Evolutionary conservation across 1,140 invertebrate species (phyloP).

Genomic region (Luehdorfia chinensis): DNA sequence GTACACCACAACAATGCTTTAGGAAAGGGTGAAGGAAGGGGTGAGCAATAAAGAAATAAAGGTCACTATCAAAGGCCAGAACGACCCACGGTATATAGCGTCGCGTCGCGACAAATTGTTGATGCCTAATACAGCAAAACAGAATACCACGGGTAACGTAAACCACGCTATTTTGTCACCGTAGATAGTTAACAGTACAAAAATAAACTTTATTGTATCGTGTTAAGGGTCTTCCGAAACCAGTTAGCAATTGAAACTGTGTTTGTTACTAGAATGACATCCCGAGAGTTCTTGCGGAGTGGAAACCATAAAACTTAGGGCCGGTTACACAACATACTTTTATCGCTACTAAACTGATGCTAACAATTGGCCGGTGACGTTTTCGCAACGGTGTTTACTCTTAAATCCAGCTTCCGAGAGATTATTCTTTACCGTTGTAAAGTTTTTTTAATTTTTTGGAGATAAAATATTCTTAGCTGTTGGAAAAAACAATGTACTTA

Average conservation of each 20-base stretch:
- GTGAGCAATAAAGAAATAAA: constrained; percentile 1
- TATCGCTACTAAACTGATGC: not conserved
- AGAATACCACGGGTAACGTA: constrained; percentile 8
- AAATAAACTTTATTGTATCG: constrained; percentile 12
- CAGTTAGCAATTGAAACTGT: constrained; percentile 1
- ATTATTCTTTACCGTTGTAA: too few species aligned
- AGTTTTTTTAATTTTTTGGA: too few species aligned
- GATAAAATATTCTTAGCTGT: too few species aligned
- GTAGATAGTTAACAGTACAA: constrained; percentile 2
- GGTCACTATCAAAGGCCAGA: not conserved
- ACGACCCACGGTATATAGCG: not conserved
- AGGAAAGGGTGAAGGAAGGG: too few species aligned
- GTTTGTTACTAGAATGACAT: constrained; percentile 29
- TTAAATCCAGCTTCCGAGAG: too few species aligned
- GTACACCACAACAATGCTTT: too few species aligned
- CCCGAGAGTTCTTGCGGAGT: constrained; percentile 19
- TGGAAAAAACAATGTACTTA: too few species aligned
- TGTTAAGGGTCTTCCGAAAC: not conserved
- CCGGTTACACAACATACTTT: constrained; percentile 10
- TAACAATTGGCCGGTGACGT: not conserved
- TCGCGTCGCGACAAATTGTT: constrained; percentile 3
- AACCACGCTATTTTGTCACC: constrained; percentile 3
- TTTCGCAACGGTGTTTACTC: too few species aligned
- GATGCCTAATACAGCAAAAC: constrained; percentile 15
- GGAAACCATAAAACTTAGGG: constrained; percentile 30